Conservation (phyloP, 1,140 invertebrate species). For the Neodiprion virginianus region DNA sequence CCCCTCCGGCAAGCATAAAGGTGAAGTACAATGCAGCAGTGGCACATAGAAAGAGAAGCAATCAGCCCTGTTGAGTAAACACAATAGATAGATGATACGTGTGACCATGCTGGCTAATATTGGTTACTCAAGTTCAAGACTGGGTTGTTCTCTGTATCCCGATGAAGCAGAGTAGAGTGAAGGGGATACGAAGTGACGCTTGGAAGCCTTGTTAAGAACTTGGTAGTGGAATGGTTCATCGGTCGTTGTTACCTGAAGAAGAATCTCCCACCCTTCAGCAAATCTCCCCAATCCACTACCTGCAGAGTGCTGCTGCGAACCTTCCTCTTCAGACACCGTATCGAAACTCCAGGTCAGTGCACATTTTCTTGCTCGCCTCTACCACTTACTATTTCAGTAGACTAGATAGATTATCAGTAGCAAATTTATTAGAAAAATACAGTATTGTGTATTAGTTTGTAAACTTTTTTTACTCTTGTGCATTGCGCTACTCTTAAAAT, state of each 20-base stretch:
- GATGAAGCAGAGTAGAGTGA: neutral
- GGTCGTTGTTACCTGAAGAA: neutral
- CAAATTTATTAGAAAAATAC: neutral
- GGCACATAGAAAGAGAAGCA: neutral
- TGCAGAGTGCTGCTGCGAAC: neutral
- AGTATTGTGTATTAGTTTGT: no score
- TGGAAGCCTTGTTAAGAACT: neutral
- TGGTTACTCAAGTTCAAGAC: neutral
- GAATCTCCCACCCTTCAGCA: neutral
- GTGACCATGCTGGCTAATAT: neutral
- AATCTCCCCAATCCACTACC: neutral
- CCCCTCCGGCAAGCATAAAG: neutral
- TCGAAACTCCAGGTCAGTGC: conserved; percentile 4
- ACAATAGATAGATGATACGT: neutral
- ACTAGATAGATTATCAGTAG: neutral
- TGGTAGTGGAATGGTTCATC: conserved; percentile 2
- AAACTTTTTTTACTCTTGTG: no score
- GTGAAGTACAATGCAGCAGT: neutral
- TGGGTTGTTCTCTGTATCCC: neutral
- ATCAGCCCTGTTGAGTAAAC: neutral
- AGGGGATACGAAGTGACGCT: neutral
- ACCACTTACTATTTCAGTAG: neutral
- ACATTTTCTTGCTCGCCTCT: neutral
- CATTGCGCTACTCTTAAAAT: no score
- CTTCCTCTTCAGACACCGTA: neutral